Base-by-base conservation (phyloP, 1,140 invertebrate genomes). In the Apis florea region DNA sequence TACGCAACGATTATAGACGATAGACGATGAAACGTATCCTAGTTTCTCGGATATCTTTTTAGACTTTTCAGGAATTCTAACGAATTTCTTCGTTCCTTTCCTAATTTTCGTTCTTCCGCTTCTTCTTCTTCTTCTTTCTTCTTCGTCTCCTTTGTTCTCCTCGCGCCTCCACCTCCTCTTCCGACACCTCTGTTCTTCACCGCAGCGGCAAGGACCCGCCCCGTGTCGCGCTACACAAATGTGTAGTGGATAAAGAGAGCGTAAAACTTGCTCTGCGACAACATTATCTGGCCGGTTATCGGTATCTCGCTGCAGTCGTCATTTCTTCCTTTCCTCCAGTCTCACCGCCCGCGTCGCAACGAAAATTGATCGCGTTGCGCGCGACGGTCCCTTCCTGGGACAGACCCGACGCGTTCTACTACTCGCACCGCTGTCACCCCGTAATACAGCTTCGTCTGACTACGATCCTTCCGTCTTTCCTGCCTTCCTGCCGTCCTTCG, bases 161-260 rank as follows among this genome's bases (percentile, higher is more conserved):
- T 31, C 77, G 49, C 19, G 49, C 67, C 70, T 74, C 64, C 67
- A 31, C 47, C 61, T 61, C 69, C 67, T 73, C 66, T 64, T 70
- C 75, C 74, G 26, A 31, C 63, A 77, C 31, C 76, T 56, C 77
- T 67, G 80, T 82, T 85, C 78, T 88, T 90, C 83, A 89, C 88
- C 85, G 89, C 88, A 89, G 83, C 90, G 86, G 88, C 86, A 88
- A 89, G 86, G 90, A 90, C 91, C 90, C 90, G 91, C 90, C 90
- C 90, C 90, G 90, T 90, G 79, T 87, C 86, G 87, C 85, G 85
- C 91, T 92, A 92, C 87, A 92, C 91, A 74, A 92, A 92, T 21
- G 92, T 92, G 89, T 92, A 92, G 90, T 91, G 92, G 82, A 92
- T 92, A 84, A 92, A 92, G 77, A 92, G 91, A 84, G 91, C 91